These are phyloP conservation scores for Ellobius talpinus DNA, from an alignment of 2,113 vertebrate genomes.

Conservation along the genomic window DNA sequence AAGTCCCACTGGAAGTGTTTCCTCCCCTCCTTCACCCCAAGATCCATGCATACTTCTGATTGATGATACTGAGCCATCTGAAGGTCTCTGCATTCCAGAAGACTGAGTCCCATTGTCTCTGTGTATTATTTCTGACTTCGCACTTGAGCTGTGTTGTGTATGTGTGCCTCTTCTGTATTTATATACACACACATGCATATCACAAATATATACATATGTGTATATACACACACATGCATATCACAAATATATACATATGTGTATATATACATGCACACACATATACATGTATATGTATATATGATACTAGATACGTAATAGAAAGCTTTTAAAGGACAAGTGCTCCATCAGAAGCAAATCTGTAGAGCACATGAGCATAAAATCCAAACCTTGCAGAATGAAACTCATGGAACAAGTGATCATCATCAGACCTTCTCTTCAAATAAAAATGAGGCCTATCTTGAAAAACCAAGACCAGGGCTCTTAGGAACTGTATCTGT, in stretches of 20 bases:
- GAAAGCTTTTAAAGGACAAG: constrained; percentile 61
- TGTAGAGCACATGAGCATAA: constrained; percentile 41
- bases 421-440: constrained; percentile 56
- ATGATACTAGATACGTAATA: not conserved
- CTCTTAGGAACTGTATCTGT: constrained; percentile 51
- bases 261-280: no score
- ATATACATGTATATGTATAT: not conserved
- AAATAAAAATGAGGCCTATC: constrained; percentile 65
- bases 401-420: constrained; percentile 19
- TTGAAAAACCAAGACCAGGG: constrained; percentile 52
- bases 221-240: not conserved
- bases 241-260: no score
- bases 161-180: not conserved
- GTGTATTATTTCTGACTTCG: not conserved
- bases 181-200: not conserved
- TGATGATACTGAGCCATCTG: not conserved
- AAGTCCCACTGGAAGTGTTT: not conserved
- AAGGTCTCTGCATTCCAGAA: constrained; percentile 19
- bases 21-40: not conserved
- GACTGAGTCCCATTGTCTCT: not conserved
- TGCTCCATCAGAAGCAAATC: constrained; percentile 64
- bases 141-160: not conserved
- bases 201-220: not conserved
- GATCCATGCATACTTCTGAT: not conserved
- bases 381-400: constrained; percentile 62